Evolutionary conservation across 2,113 vertebrate species (phyloP).

Genomic region (Alethe castanea): DNA sequence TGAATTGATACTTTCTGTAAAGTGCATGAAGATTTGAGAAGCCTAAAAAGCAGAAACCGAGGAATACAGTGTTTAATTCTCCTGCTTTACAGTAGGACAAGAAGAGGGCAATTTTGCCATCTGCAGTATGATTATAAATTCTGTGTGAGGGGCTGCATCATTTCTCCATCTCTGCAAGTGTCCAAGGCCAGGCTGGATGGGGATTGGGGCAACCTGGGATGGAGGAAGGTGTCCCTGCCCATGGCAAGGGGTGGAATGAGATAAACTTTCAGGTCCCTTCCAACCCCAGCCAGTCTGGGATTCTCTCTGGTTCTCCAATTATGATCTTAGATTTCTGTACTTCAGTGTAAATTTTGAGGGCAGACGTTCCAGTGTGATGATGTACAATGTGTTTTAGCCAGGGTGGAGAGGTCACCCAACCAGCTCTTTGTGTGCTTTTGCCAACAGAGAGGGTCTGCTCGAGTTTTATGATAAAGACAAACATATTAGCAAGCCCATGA

Average conservation of each 20-base stretch:
- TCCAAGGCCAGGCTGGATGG: not conserved
- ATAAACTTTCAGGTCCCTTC: not conserved
- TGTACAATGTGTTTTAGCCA: not conserved
- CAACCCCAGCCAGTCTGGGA: not conserved
- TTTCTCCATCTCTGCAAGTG: not conserved
- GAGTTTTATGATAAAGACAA: constrained; percentile 21
- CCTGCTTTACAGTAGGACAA: not conserved
- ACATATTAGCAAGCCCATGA: constrained; percentile 50
- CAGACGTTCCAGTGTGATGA: not conserved
- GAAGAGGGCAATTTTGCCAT: constrained; percentile 2
- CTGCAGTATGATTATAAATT: not conserved
- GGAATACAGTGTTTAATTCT: not conserved
- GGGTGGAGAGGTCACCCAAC: not conserved
- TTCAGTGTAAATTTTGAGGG: not conserved
- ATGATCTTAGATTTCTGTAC: not conserved
- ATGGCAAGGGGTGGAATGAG: not conserved
- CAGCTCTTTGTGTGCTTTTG: not conserved
- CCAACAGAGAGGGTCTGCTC: constrained; percentile 37
- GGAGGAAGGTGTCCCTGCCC: not conserved
- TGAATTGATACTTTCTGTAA: not conserved
- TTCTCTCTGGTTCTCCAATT: not conserved
- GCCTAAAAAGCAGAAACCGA: constrained; percentile 4
- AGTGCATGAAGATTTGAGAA: not conserved
- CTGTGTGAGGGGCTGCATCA: not conserved
- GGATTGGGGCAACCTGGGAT: not conserved